Evolutionary conservation across 2,888 invertebrate species (phyloP).

Genomic region (Myopa tessellatipennis): DNA sequence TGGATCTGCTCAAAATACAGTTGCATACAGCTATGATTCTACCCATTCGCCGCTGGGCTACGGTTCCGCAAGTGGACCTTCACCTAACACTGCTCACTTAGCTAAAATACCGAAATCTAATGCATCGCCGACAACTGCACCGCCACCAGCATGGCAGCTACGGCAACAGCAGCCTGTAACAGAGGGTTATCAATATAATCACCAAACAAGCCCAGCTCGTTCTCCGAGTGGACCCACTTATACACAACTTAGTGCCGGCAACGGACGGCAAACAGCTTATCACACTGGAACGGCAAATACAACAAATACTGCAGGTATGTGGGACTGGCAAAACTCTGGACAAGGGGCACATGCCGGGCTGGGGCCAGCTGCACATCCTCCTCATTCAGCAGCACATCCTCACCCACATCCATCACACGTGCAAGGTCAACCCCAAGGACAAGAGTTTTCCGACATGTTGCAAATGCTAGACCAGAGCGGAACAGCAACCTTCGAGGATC

Average conservation of each 20-base stretch:
- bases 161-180: constrained; percentile 71
- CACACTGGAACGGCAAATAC: constrained; percentile 66
- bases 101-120: constrained; percentile 77
- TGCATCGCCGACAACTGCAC: constrained; percentile 77
- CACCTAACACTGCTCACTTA: constrained; percentile 71
- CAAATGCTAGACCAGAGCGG: constrained; percentile 91
- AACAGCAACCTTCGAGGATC: constrained; percentile 86
- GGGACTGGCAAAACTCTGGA: constrained; percentile 78
- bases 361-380: constrained; percentile 64
- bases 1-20: constrained; percentile 78
- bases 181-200: constrained; percentile 78
- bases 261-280: constrained; percentile 70
- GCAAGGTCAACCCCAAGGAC: constrained; percentile 74
- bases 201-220: constrained; percentile 80
- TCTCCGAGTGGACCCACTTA: constrained; percentile 88
- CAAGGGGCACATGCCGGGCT: constrained; percentile 68
- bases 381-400: constrained; percentile 66
- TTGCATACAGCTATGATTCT: constrained; percentile 78
- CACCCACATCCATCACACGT: constrained; percentile 67
- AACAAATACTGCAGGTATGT: constrained; percentile 70
- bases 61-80: constrained; percentile 68
- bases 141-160: constrained; percentile 58
- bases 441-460: constrained; percentile 91
- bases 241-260: constrained; percentile 80
- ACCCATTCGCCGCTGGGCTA: constrained; percentile 75